phyloP scores from a whole-genome alignment of 2,113 vertebrate species.

The Rhinichthys klamathensis region DNA sequence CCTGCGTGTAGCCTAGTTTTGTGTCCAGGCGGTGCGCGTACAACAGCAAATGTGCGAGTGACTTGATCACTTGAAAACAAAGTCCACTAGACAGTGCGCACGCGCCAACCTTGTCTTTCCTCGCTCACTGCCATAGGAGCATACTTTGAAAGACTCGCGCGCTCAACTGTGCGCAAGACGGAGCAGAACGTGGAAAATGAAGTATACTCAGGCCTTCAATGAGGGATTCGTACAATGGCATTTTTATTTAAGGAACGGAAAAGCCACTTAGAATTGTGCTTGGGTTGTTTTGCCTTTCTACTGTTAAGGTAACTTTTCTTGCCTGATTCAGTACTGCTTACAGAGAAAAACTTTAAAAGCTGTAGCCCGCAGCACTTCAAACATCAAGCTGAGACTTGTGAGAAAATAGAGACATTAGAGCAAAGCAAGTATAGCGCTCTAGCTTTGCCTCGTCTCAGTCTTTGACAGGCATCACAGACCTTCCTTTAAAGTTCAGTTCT shows the following conservation, averaged over 20 bases:
- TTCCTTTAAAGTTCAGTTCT: background rate
- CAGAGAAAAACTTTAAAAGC: slow-evolving; percentile 53
- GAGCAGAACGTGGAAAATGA: too few species aligned
- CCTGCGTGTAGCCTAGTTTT: too few species aligned
- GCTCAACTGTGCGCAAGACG: too few species aligned
- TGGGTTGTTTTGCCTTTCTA: background rate
- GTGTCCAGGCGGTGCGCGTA: too few species aligned
- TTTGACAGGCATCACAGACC: background rate
- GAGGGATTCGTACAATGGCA: background rate
- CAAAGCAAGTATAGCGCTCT: background rate
- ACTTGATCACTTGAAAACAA: too few species aligned
- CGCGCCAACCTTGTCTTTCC: too few species aligned
- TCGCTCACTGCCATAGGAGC: too few species aligned
- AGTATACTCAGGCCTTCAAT: too few species aligned
- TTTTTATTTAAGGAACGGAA: background rate
- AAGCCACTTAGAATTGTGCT: background rate
- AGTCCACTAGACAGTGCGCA: too few species aligned
- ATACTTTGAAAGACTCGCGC: too few species aligned
- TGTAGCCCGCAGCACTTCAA: slow-evolving; percentile 60
- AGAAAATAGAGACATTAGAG: background rate
- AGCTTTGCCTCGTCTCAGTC: background rate
- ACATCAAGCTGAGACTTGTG: slow-evolving; percentile 64
- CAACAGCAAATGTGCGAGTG: too few species aligned
- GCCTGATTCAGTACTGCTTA: background rate
- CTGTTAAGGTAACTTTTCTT: background rate